These are phyloP conservation scores for Nowickia ferox DNA, from an alignment of 2,888 invertebrate species.

Conservation along the genomic window DNA sequence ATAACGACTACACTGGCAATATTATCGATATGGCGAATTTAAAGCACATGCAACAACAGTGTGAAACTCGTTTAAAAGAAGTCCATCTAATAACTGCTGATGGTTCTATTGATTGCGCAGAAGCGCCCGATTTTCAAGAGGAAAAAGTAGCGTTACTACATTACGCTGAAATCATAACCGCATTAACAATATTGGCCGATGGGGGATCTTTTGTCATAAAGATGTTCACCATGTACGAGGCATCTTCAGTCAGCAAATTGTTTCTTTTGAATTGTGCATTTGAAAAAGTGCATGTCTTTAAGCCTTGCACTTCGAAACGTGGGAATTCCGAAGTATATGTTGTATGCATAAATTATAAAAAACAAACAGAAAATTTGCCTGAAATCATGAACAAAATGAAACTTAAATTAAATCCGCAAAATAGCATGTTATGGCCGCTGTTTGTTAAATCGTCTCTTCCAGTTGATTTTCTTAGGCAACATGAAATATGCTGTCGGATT, in stretches of 20 bases:
- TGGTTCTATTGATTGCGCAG: constrained; percentile 95
- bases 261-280: constrained; percentile 92
- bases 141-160: constrained; percentile 90
- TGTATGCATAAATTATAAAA: constrained; percentile 85
- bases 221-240: constrained; percentile 95
- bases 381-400: constrained; percentile 75
- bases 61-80: constrained; percentile 83
- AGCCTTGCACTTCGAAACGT: constrained; percentile 96
- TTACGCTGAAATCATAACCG: constrained; percentile 92
- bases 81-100: constrained; percentile 93
- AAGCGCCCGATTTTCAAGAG: constrained; percentile 94
- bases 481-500: constrained; percentile 86
- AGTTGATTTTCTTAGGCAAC: constrained; percentile 86
- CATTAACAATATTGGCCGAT: constrained; percentile 87
- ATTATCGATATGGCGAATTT: constrained; percentile 89
- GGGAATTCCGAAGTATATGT: constrained; percentile 98
- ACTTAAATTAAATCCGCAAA: constrained; percentile 62
- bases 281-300: constrained; percentile 89
- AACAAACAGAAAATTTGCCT: constrained; percentile 72
- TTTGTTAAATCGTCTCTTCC: constrained; percentile 86
- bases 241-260: constrained; percentile 90
- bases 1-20: constrained; percentile 93
- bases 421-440: constrained; percentile 82
- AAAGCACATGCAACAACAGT: constrained; percentile 85
- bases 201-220: constrained; percentile 93